These are phyloP conservation scores for Polydrusus cervinus DNA, from an alignment of 2,888 invertebrate species.

Conservation along the genomic window DNA sequence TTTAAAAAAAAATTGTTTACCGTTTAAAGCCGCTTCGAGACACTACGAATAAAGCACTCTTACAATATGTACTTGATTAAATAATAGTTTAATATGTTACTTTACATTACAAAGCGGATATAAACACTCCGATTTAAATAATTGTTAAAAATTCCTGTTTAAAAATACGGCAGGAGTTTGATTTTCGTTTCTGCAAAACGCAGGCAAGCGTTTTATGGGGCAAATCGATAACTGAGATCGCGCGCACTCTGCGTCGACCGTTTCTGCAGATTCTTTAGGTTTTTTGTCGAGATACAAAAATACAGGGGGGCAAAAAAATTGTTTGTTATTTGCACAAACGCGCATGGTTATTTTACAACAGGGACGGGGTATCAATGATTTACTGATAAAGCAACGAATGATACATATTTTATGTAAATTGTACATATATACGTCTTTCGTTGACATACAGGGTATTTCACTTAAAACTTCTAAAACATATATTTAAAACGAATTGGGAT, in stretches of 20 bases:
- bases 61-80: slow-evolving; percentile 3
- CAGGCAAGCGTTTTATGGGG: slow-evolving; percentile 31
- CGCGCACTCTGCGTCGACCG: slow-evolving; percentile 19
- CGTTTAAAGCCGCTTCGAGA: not conserved
- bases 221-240: slow-evolving; percentile 51
- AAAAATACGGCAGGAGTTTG: slow-evolving; percentile 30
- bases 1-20: not conserved
- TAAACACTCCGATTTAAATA: slow-evolving; percentile 7
- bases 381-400: too few relatives aligned
- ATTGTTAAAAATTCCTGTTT: not conserved
- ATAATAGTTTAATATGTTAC: slow-evolving; percentile 1
- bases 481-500: too few relatives aligned
- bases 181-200: slow-evolving; percentile 34
- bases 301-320: not conserved
- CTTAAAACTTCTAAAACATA: too few relatives aligned
- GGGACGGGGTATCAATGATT: too few relatives aligned
- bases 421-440: too few relatives aligned
- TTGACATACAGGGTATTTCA: too few relatives aligned
- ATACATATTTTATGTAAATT: too few relatives aligned
- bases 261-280: slow-evolving; percentile 12
- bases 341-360: not conserved
- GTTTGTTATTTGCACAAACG: not conserved
- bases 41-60: too few relatives aligned
- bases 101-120: slow-evolving; percentile 15
- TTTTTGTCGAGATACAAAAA: slow-evolving; percentile 1